Base-by-base conservation (phyloP, 35 echinoderm and acorn worm species). In the Ptychodera flava region DNA sequence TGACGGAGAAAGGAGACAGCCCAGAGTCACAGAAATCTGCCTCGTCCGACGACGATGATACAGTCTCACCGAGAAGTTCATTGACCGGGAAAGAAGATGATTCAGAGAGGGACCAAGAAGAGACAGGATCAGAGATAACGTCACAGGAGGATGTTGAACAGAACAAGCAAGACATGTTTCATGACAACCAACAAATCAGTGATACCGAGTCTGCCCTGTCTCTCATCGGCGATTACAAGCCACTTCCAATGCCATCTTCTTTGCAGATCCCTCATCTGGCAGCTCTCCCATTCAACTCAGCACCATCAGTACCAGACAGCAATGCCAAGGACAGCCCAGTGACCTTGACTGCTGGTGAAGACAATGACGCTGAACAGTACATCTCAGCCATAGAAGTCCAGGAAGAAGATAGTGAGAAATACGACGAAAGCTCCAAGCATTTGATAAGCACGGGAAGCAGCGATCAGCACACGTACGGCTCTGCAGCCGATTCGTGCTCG, bases 171-270 rank as follows among this genome's bases (percentile, higher is more conserved):
- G 45, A 64, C 6, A 64, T 64, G 45, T 37, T 36, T 77, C 1
- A 33, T 30, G 34, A 33, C 32, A 31, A 32, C 87, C 77, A 38
- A 77, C 34, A 78, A 87, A 31, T 93, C 28, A 92, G 92, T 83
- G 95, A 97, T 85, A 92, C 85, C 36, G 95, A 97, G 53, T 90
- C 95, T 31, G 87, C 91, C 34, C 76, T 92, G 31, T 94, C 90
- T 38, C 86, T 92, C 28, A 34, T 97, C 34, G 95, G 95, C 29
- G 95, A 97, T 85, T 97, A 97, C 78, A 86, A 80, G 34, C 82
- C 79, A 32, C 78, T 97, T 28, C 95, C 95, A 45, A 94, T 90
- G 16, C 92, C 92, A 78, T 83, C 83, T 29, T 86, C 90, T 64
- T 64, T 22, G 45, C 45, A 64, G 45, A 64, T 22, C 45, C 45